These are phyloP conservation scores for Empis livida DNA, from an alignment of 2,888 invertebrate genomes.

Conservation along the genomic window DNA sequence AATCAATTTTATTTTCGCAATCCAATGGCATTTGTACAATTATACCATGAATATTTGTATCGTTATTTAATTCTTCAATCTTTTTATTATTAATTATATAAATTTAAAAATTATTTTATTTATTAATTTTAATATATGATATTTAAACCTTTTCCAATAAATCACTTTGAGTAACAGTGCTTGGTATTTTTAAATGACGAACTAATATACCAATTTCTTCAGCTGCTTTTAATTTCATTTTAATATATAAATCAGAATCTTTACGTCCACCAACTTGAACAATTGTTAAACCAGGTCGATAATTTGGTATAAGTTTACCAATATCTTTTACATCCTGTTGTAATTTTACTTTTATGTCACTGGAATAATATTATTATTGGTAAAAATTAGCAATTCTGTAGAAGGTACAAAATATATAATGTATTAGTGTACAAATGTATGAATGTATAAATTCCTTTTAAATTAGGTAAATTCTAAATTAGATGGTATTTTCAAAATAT, in stretches of 20 bases:
- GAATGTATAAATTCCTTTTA: too few relatives aligned
- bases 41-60: slow-evolving; percentile 80
- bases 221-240: slow-evolving; percentile 90
- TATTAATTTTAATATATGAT: background rate
- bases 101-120: background rate
- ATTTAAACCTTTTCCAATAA: slow-evolving; percentile 30
- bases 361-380: slow-evolving; percentile 28
- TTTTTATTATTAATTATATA: slow-evolving; percentile 12
- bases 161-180: slow-evolving; percentile 65
- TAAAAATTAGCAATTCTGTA: too few relatives aligned
- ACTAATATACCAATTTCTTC: slow-evolving; percentile 78
- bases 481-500: too few relatives aligned
- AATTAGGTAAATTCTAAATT: too few relatives aligned
- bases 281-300: slow-evolving; percentile 71
- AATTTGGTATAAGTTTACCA: slow-evolving; percentile 44
- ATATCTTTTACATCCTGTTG: slow-evolving; percentile 50
- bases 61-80: slow-evolving; percentile 54
- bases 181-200: slow-evolving; percentile 65
- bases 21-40: slow-evolving; percentile 96
- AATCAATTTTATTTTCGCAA: slow-evolving; percentile 65
- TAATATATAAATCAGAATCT: slow-evolving; percentile 97
- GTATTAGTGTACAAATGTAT: too few relatives aligned
- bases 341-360: slow-evolving; percentile 59
- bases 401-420: too few relatives aligned
- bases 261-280: slow-evolving; percentile 93